Percentiles rank a stretch among this genome's conserved stretches.
Evolutionary conservation across 2,888 invertebrate species (phyloP).

Genomic region (Drosophila hamatofila): DNA sequence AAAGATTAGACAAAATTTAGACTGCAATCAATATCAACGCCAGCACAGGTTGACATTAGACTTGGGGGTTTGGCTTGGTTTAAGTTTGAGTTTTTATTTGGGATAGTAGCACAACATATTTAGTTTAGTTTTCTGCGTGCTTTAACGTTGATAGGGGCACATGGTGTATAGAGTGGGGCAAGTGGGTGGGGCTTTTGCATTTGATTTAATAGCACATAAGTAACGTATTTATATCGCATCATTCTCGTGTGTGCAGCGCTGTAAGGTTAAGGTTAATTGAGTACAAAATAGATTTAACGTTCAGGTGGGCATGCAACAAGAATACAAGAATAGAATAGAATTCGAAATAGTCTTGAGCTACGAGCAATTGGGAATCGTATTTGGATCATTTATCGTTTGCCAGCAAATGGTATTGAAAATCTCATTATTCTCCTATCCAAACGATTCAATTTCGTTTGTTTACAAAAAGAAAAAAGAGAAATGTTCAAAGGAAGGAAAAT

Average conservation of each 20-base stretch:
- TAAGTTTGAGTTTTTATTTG: neutral
- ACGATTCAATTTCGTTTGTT: conserved; percentile 42
- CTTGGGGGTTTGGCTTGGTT: conserved; percentile 4
- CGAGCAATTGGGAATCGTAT: conserved; percentile 37
- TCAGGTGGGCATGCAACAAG: conserved; percentile 48
- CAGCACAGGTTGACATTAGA: conserved; percentile 42
- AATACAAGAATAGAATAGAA: conserved; percentile 37
- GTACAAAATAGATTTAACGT: conserved; percentile 29
- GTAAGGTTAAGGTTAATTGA: conserved; percentile 52
- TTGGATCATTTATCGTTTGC: conserved; percentile 46
- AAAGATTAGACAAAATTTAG: conserved; percentile 39
- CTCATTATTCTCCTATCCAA: conserved; percentile 48
- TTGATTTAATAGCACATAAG: neutral
- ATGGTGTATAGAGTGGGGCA: neutral
- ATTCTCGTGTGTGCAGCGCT: conserved; percentile 35
- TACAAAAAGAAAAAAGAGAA: neutral
- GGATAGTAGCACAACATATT: conserved; percentile 34
- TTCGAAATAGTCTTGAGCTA: conserved; percentile 14
- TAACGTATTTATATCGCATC: conserved; percentile 28
- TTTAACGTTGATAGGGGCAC: conserved; percentile 6
- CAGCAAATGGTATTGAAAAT: conserved; percentile 44
- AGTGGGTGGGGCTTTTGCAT: neutral
- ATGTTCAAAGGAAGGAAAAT: conserved; percentile 17
- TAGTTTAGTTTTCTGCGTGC: conserved; percentile 42
- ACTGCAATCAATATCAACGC: conserved; percentile 23